phyloP scores from a whole-genome alignment of 1,140 invertebrate genomes.

The Dendrolimus punctatus region DNA sequence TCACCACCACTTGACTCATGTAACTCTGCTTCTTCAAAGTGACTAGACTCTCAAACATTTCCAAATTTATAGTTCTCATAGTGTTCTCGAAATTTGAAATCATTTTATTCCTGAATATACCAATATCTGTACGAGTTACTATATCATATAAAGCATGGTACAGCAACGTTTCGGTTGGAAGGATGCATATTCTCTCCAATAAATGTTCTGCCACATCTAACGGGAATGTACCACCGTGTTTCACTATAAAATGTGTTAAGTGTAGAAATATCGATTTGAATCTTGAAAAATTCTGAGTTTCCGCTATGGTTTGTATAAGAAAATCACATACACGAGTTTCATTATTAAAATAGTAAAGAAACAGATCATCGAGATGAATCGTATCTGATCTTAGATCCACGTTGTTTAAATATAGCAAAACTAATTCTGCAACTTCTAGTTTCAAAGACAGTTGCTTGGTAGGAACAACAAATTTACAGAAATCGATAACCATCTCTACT shows the following conservation, averaged over 20 bases:
- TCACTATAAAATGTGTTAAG: conserved; percentile 35
- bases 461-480: conserved; percentile 14
- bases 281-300: conserved; percentile 50
- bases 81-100: conserved; percentile 33
- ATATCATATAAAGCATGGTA: conserved; percentile 33
- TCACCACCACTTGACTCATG: conserved; percentile 3
- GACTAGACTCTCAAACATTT: conserved; percentile 24
- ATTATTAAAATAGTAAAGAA: conserved; percentile 11
- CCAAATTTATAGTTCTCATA: conserved; percentile 14
- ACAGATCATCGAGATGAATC: conserved; percentile 14
- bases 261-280: conserved; percentile 48
- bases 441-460: conserved; percentile 18
- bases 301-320: conserved; percentile 35
- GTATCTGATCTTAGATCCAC: conserved; percentile 2
- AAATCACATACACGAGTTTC: conserved; percentile 29
- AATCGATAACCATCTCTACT: conserved; percentile 42
- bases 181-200: conserved; percentile 45
- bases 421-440: conserved; percentile 27
- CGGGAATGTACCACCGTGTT: conserved; percentile 22
- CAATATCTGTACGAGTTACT: conserved; percentile 27
- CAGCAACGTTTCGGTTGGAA: conserved; percentile 34
- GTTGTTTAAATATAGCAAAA: conserved; percentile 38
- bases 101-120: conserved; percentile 35
- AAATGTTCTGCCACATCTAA: conserved; percentile 28
- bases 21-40: conserved; percentile 15